These are phyloP conservation scores for Phymastichus coffea DNA, from an alignment of 1,140 invertebrate genomes.

Conservation along the genomic window DNA sequence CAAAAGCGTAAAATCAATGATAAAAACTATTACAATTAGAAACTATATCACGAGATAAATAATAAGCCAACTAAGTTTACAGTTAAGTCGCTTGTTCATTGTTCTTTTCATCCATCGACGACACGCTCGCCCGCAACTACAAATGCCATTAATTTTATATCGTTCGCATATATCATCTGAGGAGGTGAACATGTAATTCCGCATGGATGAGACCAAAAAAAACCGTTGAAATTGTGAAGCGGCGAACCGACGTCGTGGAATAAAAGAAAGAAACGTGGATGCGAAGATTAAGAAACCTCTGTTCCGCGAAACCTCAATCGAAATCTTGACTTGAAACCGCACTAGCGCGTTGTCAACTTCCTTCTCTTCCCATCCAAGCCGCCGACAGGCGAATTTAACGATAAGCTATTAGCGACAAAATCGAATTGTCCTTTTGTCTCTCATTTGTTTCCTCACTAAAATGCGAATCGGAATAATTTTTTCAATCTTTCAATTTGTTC, in stretches of 20 bases:
- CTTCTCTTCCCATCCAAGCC: constrained; percentile 37
- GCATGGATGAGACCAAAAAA: too few species aligned
- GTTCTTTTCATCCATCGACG: neutral
- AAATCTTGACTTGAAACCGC: constrained; percentile 19
- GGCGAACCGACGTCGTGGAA: neutral
- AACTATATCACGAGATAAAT: neutral
- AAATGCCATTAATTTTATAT: too few species aligned
- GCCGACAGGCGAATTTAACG: constrained; percentile 38
- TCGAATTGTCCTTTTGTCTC: too few species aligned
- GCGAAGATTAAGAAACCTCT: constrained; percentile 17
- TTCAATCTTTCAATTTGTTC: too few species aligned
- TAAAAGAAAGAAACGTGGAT: constrained; percentile 9
- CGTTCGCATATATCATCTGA: too few species aligned
- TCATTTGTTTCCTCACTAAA: too few species aligned
- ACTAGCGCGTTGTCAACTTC: constrained; percentile 22
- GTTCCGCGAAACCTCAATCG: constrained; percentile 5
- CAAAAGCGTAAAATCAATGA: neutral
- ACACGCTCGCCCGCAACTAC: too few species aligned
- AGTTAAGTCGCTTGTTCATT: neutral
- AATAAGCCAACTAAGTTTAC: neutral
- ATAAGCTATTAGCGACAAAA: too few species aligned
- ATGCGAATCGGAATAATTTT: too few species aligned
- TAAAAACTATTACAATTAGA: neutral
- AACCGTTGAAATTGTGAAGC: too few species aligned
- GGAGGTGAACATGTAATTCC: too few species aligned